A percentile compares a stretch with the other conserved stretches of the same genome.
phyloP scores from a whole-genome alignment of 2,888 invertebrate species.

The Listrodromus nycthemerus region DNA sequence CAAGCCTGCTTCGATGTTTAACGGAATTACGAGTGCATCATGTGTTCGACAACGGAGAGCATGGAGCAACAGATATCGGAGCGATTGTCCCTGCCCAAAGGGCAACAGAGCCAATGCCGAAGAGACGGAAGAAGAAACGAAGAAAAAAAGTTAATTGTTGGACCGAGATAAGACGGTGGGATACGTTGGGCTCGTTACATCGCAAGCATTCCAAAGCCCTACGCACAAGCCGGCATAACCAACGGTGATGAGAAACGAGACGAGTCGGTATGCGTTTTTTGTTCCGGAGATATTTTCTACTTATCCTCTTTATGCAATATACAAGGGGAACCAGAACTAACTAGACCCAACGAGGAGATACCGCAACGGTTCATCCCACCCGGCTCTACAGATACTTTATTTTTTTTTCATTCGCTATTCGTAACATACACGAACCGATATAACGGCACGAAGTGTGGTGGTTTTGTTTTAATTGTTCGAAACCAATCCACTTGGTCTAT shows the following conservation, averaged over 20 bases:
- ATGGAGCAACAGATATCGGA: background rate
- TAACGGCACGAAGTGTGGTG: background rate
- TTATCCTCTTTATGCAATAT: conserved; percentile 46
- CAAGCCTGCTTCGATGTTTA: background rate
- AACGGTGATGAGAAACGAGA: conserved; percentile 24
- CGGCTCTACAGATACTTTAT: conserved; percentile 8
- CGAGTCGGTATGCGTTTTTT: conserved; percentile 51
- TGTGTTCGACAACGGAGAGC: background rate
- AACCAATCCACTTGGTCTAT: too few relatives aligned
- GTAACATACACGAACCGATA: conserved; percentile 29
- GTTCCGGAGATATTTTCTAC: conserved; percentile 56
- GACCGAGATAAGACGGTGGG: conserved; percentile 57
- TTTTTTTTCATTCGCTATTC: conserved; percentile 31
- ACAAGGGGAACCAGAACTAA: conserved; percentile 43
- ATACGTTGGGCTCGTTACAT: conserved; percentile 12
- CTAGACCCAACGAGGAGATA: conserved; percentile 36
- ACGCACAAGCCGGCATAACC: background rate
- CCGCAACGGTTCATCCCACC: conserved; percentile 48
- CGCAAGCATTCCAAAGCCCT: conserved; percentile 29
- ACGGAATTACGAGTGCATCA: background rate
- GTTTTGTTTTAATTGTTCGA: too few relatives aligned
- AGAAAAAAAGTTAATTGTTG: conserved; percentile 52
- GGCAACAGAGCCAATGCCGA: conserved; percentile 2
- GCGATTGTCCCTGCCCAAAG: background rate
- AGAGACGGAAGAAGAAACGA: conserved; percentile 38